These are phyloP conservation scores for Ginglymostoma cirratum DNA, from an alignment of 2,113 vertebrate genomes.

Conservation along the genomic window DNA sequence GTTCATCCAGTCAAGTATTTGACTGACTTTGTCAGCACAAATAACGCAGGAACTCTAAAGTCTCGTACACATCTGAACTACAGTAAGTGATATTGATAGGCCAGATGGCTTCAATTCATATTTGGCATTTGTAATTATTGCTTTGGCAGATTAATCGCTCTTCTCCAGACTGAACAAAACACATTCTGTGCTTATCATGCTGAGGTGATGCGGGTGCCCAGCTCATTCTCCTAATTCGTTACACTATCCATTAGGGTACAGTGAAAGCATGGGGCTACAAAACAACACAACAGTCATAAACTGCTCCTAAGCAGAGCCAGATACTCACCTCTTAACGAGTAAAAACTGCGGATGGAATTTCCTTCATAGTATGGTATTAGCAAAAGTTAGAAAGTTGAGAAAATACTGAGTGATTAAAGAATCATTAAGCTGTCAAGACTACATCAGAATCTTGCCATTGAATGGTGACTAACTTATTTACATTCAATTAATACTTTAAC, in stretches of 20 bases:
- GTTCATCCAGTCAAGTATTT: constrained; percentile 7
- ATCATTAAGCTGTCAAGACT: too few species aligned
- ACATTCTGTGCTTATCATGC: constrained; percentile 36
- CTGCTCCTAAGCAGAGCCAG: neutral
- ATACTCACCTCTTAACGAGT: neutral
- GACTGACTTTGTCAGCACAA: constrained; percentile 32
- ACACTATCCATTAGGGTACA: neutral
- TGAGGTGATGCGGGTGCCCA: neutral
- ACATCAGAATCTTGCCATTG: too few species aligned
- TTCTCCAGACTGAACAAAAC: constrained; percentile 41
- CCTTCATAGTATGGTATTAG: too few species aligned
- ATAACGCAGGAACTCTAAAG: constrained; percentile 44
- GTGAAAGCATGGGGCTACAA: neutral
- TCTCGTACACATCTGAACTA: constrained; percentile 42
- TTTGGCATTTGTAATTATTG: constrained; percentile 45
- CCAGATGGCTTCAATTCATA: constrained; percentile 48
- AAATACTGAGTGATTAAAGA: too few species aligned
- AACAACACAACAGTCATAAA: neutral
- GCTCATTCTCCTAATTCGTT: neutral
- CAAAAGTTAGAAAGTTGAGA: too few species aligned
- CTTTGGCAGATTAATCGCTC: constrained; percentile 41
- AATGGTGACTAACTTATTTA: too few species aligned
- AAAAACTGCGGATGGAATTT: neutral
- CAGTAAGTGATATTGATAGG: constrained; percentile 42
- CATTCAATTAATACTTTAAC: too few species aligned